Percentiles rank a stretch among this genome's conserved stretches.
These are phyloP conservation scores for Chiloscyllium punctatum DNA, from an alignment of 2,797 vertebrate species.

Conservation along the genomic window DNA sequence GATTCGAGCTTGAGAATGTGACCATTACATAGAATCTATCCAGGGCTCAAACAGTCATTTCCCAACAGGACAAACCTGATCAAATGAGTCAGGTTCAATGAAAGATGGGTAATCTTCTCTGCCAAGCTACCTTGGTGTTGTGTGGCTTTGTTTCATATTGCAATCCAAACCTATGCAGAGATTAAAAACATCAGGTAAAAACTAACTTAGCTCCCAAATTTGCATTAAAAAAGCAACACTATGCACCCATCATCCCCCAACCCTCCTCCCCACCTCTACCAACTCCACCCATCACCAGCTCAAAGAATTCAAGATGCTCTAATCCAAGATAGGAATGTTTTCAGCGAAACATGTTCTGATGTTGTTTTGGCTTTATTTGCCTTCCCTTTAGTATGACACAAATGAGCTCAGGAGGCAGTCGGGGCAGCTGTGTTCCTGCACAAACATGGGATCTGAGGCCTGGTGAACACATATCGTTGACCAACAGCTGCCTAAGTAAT, in stretches of 20 bases:
- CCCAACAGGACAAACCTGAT: neutral
- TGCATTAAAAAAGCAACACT: neutral
- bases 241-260: fast-evolving
- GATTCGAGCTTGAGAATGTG: neutral
- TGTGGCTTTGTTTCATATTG: neutral
- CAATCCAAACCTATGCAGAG: neutral
- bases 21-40: neutral
- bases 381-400: neutral
- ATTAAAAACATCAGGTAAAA: neutral
- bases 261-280: too few species aligned
- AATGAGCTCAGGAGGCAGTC: neutral
- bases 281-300: neutral
- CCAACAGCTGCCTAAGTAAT: constrained; percentile 43
- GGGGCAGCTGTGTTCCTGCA: constrained; percentile 38
- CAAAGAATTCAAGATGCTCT: neutral
- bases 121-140: neutral
- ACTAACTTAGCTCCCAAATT: neutral
- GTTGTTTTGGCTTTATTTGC: neutral
- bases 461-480: constrained; percentile 39
- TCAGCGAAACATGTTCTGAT: neutral
- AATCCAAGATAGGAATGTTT: neutral
- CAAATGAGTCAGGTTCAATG: neutral
- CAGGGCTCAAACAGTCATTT: neutral
- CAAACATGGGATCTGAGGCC: constrained; percentile 39
- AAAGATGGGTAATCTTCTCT: neutral